Evolutionary conservation across 2,888 invertebrate genomes (phyloP).

Genomic region (Campoletis raptor): DNA sequence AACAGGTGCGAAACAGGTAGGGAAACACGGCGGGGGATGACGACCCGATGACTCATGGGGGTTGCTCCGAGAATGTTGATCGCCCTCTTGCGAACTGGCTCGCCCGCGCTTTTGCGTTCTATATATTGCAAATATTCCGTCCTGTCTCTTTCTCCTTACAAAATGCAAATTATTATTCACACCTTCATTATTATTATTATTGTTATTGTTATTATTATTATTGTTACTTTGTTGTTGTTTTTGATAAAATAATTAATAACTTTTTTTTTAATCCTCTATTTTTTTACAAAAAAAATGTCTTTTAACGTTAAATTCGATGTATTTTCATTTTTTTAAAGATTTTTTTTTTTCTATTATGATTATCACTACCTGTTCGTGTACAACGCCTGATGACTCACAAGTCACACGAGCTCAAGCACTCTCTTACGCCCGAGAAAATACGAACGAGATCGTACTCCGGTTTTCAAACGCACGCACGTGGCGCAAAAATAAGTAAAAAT

Average conservation of each 20-base stretch:
- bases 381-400: conserved; percentile 17
- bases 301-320: not conserved
- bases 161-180: not conserved
- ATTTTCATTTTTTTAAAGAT: not conserved
- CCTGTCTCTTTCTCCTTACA: not conserved
- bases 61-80: conserved; percentile 80
- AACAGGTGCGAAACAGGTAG: conserved; percentile 81
- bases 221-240: not conserved
- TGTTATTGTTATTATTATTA: not conserved
- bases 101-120: conserved; percentile 18
- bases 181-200: not conserved
- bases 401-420: conserved; percentile 6
- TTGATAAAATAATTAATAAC: not conserved
- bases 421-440: conserved; percentile 14
- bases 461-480: not conserved
- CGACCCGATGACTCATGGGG: conserved; percentile 80
- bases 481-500: not conserved
- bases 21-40: conserved; percentile 71
- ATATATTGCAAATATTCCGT: not conserved
- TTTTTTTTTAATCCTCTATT: not conserved
- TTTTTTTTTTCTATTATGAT: not conserved
- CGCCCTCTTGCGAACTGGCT: conserved; percentile 64
- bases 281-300: too few species aligned
- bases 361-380: conserved; percentile 26
- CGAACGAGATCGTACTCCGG: not conserved